phyloP scores from a whole-genome alignment of 1,140 invertebrate species.

The Neodiprion lecontei region DNA sequence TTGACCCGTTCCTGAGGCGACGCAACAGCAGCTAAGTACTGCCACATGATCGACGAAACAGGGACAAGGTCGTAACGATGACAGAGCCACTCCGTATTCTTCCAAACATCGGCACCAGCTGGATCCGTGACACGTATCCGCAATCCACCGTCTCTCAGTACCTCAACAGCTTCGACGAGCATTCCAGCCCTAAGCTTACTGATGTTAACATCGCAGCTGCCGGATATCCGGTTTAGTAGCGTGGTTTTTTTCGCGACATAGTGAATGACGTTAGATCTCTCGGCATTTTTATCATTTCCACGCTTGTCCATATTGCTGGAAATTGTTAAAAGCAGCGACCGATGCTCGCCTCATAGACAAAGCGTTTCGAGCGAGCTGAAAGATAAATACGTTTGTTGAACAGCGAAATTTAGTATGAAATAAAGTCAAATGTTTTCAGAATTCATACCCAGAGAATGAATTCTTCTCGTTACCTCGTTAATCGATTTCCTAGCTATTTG shows the following conservation, averaged over 20 bases:
- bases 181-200: conserved; percentile 39
- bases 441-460: too few relatives aligned
- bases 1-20: conserved; percentile 60
- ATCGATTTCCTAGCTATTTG: too few relatives aligned
- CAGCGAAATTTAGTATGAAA: too few relatives aligned
- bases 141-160: conserved; percentile 32
- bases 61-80: conserved; percentile 43
- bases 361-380: too few relatives aligned
- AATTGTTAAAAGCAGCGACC: too few relatives aligned
- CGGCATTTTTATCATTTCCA: background rate
- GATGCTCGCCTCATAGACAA: too few relatives aligned
- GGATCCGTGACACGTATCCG: conserved; percentile 38
- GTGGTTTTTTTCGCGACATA: conserved; percentile 44
- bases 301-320: too few relatives aligned
- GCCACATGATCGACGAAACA: conserved; percentile 57
- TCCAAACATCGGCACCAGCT: conserved; percentile 37
- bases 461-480: too few relatives aligned
- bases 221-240: conserved; percentile 39
- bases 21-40: conserved; percentile 58
- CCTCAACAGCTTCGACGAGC: conserved; percentile 43
- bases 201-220: conserved; percentile 42
- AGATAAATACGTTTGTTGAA: too few relatives aligned
- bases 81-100: conserved; percentile 52
- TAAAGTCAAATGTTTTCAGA: too few relatives aligned
- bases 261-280: conserved; percentile 17